phyloP scores from a whole-genome alignment of 2,888 invertebrate genomes.

The Tiliacea citrago region DNA sequence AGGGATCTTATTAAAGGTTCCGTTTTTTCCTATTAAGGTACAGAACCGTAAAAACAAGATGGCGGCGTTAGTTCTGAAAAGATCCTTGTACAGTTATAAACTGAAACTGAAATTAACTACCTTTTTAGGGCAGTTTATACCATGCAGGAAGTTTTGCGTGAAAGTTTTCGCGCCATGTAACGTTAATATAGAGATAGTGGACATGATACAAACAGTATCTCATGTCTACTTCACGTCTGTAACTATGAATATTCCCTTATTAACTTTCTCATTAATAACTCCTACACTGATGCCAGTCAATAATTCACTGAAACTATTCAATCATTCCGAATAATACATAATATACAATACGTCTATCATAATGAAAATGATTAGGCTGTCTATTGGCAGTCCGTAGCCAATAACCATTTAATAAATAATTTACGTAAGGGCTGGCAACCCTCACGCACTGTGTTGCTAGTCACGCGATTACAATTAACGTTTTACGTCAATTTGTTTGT shows the following conservation, averaged over 20 bases:
- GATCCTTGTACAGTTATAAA: too few relatives aligned
- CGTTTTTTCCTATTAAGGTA: too few relatives aligned
- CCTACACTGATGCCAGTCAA: conserved; percentile 4
- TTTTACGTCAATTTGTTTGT: conserved; percentile 51
- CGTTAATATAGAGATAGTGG: neutral
- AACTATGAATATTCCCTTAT: neutral
- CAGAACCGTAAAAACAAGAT: neutral
- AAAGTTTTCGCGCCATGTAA: neutral
- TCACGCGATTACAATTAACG: conserved; percentile 62
- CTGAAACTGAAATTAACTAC: neutral
- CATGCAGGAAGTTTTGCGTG: neutral
- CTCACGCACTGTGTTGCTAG: conserved; percentile 47
- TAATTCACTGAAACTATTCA: conserved; percentile 35
- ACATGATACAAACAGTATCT: neutral
- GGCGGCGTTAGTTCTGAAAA: too few relatives aligned
- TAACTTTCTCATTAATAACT: conserved; percentile 30
- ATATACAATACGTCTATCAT: conserved; percentile 51
- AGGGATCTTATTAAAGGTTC: too few relatives aligned
- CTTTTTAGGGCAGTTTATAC: neutral
- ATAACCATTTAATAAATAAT: conserved; percentile 65
- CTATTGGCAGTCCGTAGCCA: conserved; percentile 44
- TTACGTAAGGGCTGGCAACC: conserved; percentile 51
- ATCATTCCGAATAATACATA: conserved; percentile 35
- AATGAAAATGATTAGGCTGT: conserved; percentile 55
- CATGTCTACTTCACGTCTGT: neutral